These are phyloP conservation scores for Coregonus clupeaformis DNA, from an alignment of 2,113 vertebrate genomes.

Conservation along the genomic window DNA sequence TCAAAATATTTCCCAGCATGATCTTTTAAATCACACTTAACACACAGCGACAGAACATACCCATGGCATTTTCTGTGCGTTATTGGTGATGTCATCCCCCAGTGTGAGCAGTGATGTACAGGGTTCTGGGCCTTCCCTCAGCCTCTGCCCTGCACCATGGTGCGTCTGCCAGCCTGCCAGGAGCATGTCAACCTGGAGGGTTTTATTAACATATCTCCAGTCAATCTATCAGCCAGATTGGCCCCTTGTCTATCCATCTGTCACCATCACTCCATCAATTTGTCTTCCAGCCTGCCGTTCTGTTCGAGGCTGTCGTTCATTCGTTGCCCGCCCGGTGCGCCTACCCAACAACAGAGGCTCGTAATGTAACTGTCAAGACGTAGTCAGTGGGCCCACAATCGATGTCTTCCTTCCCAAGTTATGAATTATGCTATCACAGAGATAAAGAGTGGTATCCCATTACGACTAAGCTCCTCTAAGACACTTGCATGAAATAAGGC, in stretches of 20 bases:
- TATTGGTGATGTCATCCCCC: constrained; percentile 28
- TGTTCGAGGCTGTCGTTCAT: background rate
- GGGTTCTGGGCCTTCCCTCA: background rate
- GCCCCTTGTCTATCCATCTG: constrained; percentile 36
- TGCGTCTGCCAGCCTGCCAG: constrained; percentile 11
- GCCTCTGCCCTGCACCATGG: background rate
- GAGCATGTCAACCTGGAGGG: constrained; percentile 24
- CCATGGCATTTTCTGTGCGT: constrained; percentile 33
- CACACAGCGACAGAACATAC: too few species aligned
- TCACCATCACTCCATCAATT: constrained; percentile 33
- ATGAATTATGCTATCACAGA: constrained; percentile 27
- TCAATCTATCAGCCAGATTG: constrained; percentile 39
- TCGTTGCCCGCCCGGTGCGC: background rate
- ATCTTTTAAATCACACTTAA: background rate
- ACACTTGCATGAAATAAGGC: constrained; percentile 26
- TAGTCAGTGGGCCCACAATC: constrained; percentile 17
- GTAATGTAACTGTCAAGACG: constrained; percentile 31
- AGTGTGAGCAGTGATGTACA: constrained; percentile 4
- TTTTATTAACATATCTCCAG: constrained; percentile 33
- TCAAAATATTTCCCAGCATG: background rate
- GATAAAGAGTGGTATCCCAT: constrained; percentile 25
- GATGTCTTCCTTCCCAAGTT: background rate
- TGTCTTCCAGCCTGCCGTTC: constrained; percentile 36
- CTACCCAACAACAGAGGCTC: constrained; percentile 23
- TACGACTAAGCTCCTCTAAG: constrained; percentile 24